Evolutionary conservation across 2,888 invertebrate species (phyloP), one percentile per base, ranked within the genome.

Genomic region (Ophion obscuratus): DNA sequence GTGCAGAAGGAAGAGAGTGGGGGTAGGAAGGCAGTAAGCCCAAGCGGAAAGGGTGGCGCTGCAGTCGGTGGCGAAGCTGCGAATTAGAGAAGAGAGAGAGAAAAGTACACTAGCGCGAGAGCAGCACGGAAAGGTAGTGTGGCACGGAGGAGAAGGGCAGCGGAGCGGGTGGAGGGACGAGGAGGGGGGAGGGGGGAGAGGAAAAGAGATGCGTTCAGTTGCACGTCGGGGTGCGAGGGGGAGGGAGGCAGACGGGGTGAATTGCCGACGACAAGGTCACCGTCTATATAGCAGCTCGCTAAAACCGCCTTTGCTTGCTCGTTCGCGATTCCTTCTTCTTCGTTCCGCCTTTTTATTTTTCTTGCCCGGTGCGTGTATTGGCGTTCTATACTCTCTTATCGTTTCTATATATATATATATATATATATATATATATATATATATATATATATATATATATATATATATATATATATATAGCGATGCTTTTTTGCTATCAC

Each of bases 231-330:
- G 80, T 77, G 85, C 78, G 85, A 85, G 82, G 88, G 86, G 88
- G 86, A 71, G 86, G 90, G 90, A 91, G 89, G 88, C 91, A 91
- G 92, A 93, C 93, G 92, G 93, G 93, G 93, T 93, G 93, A 93
- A 93, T 93, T 92, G 92, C 93, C 93, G 92, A 90, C 93, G 92
- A 93, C 93, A 93, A 93, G 93, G 93, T 93, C 93, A 93, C 92
- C 92, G 92, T 92, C 92, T 92, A 91, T 91, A 92, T 91, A 89
- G 89, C 88, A 14, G 14, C 53, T 77, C 89, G 90, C 90, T 90
- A 91, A 75, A 89, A 92, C 88, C 90, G 89, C 89, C 91, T 88
- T 90, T 88, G 89, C 88, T 88, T 88, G 90, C 53, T 53, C 53
- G 53, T 66, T 81, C 83, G 85, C 79, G 85, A 85, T 85, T 70